Base-by-base conservation (phyloP, 1,140 invertebrate species). In the Elysia chlorotica region DNA sequence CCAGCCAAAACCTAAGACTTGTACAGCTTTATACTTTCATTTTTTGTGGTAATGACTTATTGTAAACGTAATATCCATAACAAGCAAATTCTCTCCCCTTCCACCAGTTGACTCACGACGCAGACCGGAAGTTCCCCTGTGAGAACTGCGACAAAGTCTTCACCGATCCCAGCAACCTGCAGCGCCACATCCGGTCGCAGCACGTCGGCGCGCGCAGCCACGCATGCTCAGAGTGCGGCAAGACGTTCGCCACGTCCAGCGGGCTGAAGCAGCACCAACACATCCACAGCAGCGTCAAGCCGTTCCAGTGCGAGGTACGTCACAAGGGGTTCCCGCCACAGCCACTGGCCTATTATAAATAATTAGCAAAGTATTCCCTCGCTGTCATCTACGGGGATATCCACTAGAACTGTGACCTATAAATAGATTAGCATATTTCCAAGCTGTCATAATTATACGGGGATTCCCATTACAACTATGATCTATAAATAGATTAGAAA, bases 231-330 rank as follows among this genome's bases (percentile, higher is more conserved):
- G 96, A 99, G 89, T 99, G 97, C 88, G 97, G 97, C 69, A 99
- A 99, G 89, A 98, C 97, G 57, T 99, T 99, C 88, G 96, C 94
- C 14, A 98, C 96, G 30, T 96, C 94, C 63, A 97, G 95, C 57
- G 98, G 98, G 10, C 90, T 99, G 37, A 99, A 99, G 88, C 98
- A 99, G 87, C 98, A 99, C 89, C 97, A 96, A 31, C 98, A 99
- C 89, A 99, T 99, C 75, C 98, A 99, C 90, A 97, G 95, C 80
- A 97, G 94, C 81, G 93, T 98, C 59, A 99, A 99, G 88, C 98
- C 98, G 2, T 99, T 99, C 87, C 93, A 94, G 89, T 91, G 90
- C 77, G 87, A 89, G 78, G 81, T 82, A 70, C 73, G 76, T n/a
- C n/a, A n/a, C n/a, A n/a, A n/a, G n/a, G n/a, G n/a, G n/a, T n/a